A percentile compares a stretch with the other conserved stretches of the same genome.
Evolutionary conservation across 2,888 invertebrate species (phyloP).

Genomic region (Agrochola circellaris): DNA sequence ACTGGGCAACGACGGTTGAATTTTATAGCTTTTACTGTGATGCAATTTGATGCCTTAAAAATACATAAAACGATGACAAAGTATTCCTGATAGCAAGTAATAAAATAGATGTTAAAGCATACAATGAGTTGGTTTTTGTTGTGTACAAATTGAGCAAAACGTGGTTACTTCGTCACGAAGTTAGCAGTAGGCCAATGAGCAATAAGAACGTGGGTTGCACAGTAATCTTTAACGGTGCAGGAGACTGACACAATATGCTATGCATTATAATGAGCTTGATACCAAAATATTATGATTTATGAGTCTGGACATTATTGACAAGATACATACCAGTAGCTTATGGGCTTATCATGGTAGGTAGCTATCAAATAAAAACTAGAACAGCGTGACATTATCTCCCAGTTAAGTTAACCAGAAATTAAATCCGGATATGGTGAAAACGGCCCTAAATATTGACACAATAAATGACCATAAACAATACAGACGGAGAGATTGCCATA

Average conservation of each 20-base stretch:
- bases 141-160: constrained; percentile 40
- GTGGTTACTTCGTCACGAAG: constrained; percentile 56
- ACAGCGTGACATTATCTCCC: neutral
- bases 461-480: constrained; percentile 2
- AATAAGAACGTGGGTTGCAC: constrained; percentile 66
- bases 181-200: constrained; percentile 61
- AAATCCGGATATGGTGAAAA: neutral
- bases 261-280: constrained; percentile 62
- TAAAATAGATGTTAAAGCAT: constrained; percentile 31
- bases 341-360: too few relatives aligned
- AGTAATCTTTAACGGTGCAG: constrained; percentile 68
- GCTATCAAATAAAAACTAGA: neutral
- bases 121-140: constrained; percentile 38
- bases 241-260: constrained; percentile 65
- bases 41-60: constrained; percentile 42
- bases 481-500: constrained; percentile 9
- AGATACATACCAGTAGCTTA: neutral
- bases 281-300: constrained; percentile 33
- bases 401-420: neutral
- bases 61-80: constrained; percentile 44
- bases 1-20: constrained; percentile 54
- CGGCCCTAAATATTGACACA: constrained; percentile 19
- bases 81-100: constrained; percentile 30
- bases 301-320: neutral
- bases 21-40: constrained; percentile 45